A percentile compares a stretch with the other conserved stretches of the same genome.
Evolutionary conservation across 2,113 vertebrate genomes (phyloP).

Genomic region (Trinectes maculatus): DNA sequence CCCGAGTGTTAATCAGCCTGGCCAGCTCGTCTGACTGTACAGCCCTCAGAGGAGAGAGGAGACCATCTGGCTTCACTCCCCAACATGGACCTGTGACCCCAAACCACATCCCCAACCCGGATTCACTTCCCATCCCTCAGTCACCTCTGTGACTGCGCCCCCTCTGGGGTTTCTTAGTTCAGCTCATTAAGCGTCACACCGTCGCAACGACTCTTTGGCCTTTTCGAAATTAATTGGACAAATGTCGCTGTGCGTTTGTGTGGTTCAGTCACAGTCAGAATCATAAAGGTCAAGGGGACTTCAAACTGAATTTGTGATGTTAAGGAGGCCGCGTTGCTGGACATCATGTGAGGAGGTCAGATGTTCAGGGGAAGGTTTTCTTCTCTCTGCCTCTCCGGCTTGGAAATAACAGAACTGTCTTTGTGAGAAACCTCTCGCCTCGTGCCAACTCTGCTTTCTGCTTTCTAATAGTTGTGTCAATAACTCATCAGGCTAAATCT

Average conservation of each 20-base stretch:
- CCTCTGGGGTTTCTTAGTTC: conserved; percentile 9
- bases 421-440: conserved; percentile 48
- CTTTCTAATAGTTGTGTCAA: conserved; percentile 54
- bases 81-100: conserved; percentile 24
- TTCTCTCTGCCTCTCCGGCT: conserved; percentile 19
- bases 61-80: conserved; percentile 41
- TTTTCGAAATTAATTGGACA: conserved; percentile 38
- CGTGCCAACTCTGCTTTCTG: conserved; percentile 40
- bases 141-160: conserved; percentile 29
- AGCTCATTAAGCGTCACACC: conserved; percentile 1
- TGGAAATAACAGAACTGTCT: conserved; percentile 47
- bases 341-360: conserved; percentile 17
- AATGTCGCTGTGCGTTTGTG: conserved; percentile 38
- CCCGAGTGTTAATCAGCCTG: conserved; percentile 61
- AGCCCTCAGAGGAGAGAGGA: conserved; percentile 22
- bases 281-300: conserved; percentile 20
- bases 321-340: conserved; percentile 4
- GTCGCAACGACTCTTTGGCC: conserved; percentile 8
- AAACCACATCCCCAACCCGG: conserved; percentile 12
- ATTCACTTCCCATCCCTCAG: conserved; percentile 17
- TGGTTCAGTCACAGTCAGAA: conserved; percentile 4
- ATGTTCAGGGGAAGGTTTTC: conserved; percentile 33
- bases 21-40: conserved; percentile 42
- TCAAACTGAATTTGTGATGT: conserved; percentile 23
- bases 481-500: conserved; percentile 58